Percentiles rank a stretch among this genome's conserved stretches.
Conservation (phyloP, 1,140 invertebrate genomes). For the Conus betulinus region DNA sequence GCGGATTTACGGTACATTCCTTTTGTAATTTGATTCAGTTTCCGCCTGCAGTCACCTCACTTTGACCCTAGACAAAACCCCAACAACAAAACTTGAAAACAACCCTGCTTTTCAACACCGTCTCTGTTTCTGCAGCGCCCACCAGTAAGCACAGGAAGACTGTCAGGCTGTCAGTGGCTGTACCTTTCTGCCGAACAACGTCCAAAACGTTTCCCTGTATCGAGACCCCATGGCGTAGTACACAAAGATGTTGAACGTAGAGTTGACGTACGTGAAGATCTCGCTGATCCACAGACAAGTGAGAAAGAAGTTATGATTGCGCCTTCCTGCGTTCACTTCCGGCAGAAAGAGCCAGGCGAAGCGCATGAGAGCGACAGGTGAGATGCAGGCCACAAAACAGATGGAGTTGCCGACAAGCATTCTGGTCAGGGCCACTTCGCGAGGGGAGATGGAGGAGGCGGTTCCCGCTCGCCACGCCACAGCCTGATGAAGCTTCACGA, state of each 20-base stretch:
- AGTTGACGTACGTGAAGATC: neutral
- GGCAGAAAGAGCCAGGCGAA: neutral
- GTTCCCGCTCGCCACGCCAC: neutral
- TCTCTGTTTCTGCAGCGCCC: too few species aligned
- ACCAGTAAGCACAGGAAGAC: too few species aligned
- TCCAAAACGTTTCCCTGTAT: neutral
- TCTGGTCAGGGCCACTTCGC: conserved; percentile 8
- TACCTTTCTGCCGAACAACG: neutral
- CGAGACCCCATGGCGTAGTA: conserved; percentile 10
- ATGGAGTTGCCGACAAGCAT: conserved; percentile 19
- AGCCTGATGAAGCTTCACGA: neutral
- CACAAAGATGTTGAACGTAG: neutral
- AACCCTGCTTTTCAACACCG: too few species aligned
- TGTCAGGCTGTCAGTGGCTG: too few species aligned
- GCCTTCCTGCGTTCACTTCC: neutral
- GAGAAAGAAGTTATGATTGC: conserved; percentile 5
- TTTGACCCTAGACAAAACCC: too few species aligned
- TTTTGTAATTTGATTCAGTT: too few species aligned
- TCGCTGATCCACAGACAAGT: neutral
- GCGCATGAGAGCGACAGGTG: neutral
- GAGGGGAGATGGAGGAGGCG: neutral
- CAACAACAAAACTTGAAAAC: too few species aligned
- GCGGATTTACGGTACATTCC: too few species aligned
- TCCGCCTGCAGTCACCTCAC: too few species aligned
- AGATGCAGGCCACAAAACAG: neutral